These are phyloP conservation scores for Gyrodactylus salaris DNA, from an alignment of 1,140 invertebrate genomes.

Conservation along the genomic window DNA sequence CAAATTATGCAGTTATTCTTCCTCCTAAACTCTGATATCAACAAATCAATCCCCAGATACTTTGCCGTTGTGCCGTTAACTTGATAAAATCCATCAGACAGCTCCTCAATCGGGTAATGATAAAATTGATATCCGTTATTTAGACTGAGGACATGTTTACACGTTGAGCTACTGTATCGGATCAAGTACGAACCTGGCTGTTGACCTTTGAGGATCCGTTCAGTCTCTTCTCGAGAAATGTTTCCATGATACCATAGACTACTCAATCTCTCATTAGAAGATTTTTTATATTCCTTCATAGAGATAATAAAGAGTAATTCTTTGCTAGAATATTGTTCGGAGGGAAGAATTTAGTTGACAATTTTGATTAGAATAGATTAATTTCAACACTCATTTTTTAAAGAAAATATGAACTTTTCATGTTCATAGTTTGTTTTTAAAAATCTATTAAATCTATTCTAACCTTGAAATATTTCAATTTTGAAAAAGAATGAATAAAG, in stretches of 20 bases:
- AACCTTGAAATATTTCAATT: neutral
- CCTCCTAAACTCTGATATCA: slow-evolving; percentile 5
- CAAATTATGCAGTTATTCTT: slow-evolving; percentile 6
- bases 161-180: slow-evolving; percentile 1
- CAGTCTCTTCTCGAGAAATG: slow-evolving; percentile 37
- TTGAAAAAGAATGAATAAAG: too few species aligned
- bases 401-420: too few species aligned
- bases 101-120: slow-evolving; percentile 7
- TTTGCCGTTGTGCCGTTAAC: slow-evolving; percentile 4
- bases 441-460: neutral
- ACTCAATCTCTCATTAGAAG: neutral
- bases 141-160: slow-evolving; percentile 4
- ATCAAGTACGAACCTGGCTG: neutral
- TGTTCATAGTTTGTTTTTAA: neutral
- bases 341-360: too few species aligned
- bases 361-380: too few species aligned
- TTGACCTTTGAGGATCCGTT: slow-evolving; percentile 14
- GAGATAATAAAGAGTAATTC: too few species aligned
- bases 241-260: slow-evolving; percentile 40
- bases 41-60: slow-evolving; percentile 6
- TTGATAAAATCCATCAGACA: slow-evolving; percentile 8
- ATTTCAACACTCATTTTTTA: too few species aligned
- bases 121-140: neutral
- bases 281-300: neutral
- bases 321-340: too few species aligned